These are phyloP conservation scores for Sula dactylatra DNA, from an alignment of 2,113 vertebrate genomes.

Conservation along the genomic window DNA sequence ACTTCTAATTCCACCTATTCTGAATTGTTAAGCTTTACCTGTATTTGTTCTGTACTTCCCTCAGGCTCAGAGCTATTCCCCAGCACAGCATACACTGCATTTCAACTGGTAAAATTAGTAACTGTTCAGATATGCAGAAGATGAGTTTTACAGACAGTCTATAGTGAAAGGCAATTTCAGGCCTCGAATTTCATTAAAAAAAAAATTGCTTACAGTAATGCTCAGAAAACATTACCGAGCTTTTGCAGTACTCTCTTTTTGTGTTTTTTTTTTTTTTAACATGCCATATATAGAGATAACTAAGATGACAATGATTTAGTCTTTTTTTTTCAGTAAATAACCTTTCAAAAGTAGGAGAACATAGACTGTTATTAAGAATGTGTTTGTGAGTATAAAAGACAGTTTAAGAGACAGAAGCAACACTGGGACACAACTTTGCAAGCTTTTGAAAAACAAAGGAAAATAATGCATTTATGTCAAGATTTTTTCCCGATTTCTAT, in stretches of 20 bases:
- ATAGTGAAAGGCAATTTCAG: neutral
- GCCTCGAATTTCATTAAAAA: neutral
- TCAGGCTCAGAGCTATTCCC: neutral
- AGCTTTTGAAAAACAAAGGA: neutral
- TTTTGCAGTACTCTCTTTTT: neutral
- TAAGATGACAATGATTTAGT: neutral
- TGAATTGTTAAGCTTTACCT: neutral
- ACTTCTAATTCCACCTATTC: neutral
- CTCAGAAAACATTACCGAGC: neutral
- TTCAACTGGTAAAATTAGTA: neutral
- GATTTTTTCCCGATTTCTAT: neutral
- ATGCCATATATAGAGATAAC: neutral
- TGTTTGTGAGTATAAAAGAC: neutral
- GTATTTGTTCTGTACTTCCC: neutral
- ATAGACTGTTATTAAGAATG: neutral
- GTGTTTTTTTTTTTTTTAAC: neutral
- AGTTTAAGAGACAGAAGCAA: neutral
- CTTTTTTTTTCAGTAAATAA: neutral
- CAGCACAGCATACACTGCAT: neutral
- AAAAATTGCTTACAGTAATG: neutral
- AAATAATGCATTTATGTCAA: neutral
- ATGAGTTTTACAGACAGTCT: neutral
- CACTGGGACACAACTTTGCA: neutral
- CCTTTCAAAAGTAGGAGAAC: neutral
- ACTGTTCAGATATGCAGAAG: neutral